Base-by-base conservation (phyloP, 2,888 invertebrate species). In the Calameuta filiformis region DNA sequence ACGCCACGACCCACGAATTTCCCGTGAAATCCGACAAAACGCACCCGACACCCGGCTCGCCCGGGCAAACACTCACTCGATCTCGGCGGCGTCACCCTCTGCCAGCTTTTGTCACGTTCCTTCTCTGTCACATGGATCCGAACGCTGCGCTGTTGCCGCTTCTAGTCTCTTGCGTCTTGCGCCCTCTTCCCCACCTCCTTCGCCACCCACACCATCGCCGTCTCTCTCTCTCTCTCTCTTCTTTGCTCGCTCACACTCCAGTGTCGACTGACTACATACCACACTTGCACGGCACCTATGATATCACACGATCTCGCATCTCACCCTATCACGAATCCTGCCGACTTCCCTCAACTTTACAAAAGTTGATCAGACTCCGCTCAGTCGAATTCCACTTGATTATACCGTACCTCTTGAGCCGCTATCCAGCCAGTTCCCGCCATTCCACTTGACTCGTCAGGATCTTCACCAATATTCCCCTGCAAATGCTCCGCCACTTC, bases 41-140 rank as follows among this genome's bases (percentile, higher is more conserved):
- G 84, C 88, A 87, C 81, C 86, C 86, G 87, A 88, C 87, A 87
- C 88, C 88, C 88, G 88, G 87, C 88, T 87, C 87, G 90, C 89
- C 89, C 89, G 90, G 89, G 89, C 89, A 89, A 89, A 89, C 87
- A 89, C 88, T 89, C 89, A 87, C 87, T 89, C 87, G 88, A 85
- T 87, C 88, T 85, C 86, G 84, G 87, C 90, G 87, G 89, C 89
- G 89, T 89, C 89, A 89, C 90, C 88, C 90, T 89, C 88, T 88
- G 85, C 89, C 89, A 89, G 89, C 90, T 90, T 89, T 89, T 89
- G 90, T 90, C 91, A 90, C 90, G 90, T 88, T 91, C 89, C 88
- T 88, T 89, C 89, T 90, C 88, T 88, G 90, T 91, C 91, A 91
- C 91, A 91, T 91, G 91, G 90, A 90, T 87, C 88, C 80, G 81